Evolutionary conservation across 2,113 vertebrate genomes (phyloP).

Genomic region (Cepphus grylle): DNA sequence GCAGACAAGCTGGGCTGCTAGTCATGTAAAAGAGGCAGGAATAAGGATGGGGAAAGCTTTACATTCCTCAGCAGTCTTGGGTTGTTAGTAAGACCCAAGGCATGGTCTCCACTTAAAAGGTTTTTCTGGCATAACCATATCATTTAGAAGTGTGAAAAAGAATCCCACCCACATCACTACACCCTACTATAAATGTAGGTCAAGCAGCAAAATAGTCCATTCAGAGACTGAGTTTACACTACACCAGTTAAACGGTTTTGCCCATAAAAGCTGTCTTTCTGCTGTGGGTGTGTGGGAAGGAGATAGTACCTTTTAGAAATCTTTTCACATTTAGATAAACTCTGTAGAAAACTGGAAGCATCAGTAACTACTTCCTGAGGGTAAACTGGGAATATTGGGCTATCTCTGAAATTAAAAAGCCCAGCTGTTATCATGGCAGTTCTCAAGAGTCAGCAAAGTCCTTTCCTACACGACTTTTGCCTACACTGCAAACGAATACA

Average conservation of each 20-base stretch:
- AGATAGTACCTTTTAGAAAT: not conserved
- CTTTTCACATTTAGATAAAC: not conserved
- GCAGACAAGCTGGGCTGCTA: not conserved
- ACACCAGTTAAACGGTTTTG: not conserved
- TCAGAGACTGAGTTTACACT: not conserved
- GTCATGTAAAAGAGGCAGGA: not conserved
- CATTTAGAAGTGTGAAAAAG: slow-evolving; percentile 42
- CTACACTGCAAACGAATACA: not conserved
- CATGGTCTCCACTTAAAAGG: slow-evolving; percentile 7
- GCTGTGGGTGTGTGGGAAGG: not conserved
- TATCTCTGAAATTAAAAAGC: not conserved
- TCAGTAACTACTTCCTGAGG: not conserved
- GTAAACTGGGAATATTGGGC: not conserved
- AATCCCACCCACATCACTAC: not conserved
- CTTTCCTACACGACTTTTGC: not conserved
- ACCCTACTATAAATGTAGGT: not conserved
- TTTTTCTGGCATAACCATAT: not conserved
- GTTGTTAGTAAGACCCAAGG: not conserved
- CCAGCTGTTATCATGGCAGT: not conserved
- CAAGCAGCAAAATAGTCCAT: slow-evolving; percentile 17
- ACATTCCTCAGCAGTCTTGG: not conserved
- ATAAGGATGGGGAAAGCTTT: not conserved
- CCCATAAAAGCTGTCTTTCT: slow-evolving; percentile 11
- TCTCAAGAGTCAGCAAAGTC: not conserved
- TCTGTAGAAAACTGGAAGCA: not conserved